A percentile compares a stretch with the other conserved stretches of the same genome.
Conservation (phyloP, 2,113 vertebrate species). For the Dicaeum eximium region DNA sequence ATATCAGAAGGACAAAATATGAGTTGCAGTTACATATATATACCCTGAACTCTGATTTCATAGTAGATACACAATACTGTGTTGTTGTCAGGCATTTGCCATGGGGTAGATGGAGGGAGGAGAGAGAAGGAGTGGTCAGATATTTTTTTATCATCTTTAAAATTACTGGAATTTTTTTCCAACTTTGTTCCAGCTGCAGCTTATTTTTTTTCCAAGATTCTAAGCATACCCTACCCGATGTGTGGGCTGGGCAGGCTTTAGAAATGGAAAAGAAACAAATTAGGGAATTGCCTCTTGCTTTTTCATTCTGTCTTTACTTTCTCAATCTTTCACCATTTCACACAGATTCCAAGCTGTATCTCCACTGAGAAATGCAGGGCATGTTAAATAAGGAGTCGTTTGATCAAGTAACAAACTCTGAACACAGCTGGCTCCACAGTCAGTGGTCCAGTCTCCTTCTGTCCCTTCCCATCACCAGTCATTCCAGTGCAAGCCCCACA, state of each 20-base stretch:
- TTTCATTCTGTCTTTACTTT: not conserved
- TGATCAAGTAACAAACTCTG: not conserved
- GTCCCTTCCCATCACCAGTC: not conserved
- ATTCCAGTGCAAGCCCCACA: rapidly evolving
- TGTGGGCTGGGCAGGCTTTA: not conserved
- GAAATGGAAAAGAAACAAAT: not conserved
- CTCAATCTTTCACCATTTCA: not conserved
- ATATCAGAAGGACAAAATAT: not conserved
- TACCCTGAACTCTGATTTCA: not conserved
- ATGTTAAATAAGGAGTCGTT: not conserved
- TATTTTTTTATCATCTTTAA: not conserved
- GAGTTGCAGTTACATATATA: not conserved
- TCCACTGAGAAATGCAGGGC: not conserved
- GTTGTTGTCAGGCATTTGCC: not conserved
- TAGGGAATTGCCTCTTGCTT: not conserved
- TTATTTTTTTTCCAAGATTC: not conserved
- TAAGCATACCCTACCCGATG: not conserved
- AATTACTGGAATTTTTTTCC: not conserved
- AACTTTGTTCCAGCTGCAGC: not conserved
- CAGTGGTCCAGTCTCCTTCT: not conserved
- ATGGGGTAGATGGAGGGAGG: not conserved
- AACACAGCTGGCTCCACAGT: not conserved
- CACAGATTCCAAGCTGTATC: not conserved
- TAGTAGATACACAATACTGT: not conserved
- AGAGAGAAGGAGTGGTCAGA: not conserved